phyloP scores from a whole-genome alignment of 2,888 invertebrate species.

The Keiferia lycopersicella region DNA sequence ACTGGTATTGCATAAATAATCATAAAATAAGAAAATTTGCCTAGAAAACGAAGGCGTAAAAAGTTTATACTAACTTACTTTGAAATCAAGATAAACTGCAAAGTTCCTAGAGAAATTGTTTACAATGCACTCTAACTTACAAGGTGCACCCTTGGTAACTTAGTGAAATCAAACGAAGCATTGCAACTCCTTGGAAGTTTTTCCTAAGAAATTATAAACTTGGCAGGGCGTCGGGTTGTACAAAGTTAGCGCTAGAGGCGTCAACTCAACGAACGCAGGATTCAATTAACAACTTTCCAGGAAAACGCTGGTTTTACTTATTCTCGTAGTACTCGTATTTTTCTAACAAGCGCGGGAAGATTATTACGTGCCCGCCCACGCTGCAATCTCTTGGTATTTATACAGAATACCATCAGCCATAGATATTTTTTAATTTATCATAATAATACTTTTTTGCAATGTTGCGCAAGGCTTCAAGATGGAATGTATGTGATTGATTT shows the following conservation, averaged over 20 bases:
- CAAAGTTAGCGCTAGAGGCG: constrained; percentile 6
- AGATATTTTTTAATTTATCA: background rate
- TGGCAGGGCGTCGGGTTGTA: background rate
- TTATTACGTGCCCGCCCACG: too few species aligned
- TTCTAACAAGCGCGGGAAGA: too few species aligned
- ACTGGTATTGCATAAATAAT: too few species aligned
- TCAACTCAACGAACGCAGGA: background rate
- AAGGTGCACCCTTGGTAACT: background rate
- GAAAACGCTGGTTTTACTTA: background rate
- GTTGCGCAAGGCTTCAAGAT: background rate
- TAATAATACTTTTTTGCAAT: too few species aligned
- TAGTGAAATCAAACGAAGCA: background rate
- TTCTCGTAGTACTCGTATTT: too few species aligned
- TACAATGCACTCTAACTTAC: background rate
- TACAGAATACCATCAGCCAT: background rate
- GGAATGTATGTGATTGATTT: background rate
- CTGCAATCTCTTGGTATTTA: background rate
- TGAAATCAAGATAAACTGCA: background rate
- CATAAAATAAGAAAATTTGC: too few species aligned
- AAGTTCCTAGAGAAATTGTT: background rate
- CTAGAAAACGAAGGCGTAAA: too few species aligned
- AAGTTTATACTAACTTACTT: too few species aligned
- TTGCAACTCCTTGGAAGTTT: background rate
- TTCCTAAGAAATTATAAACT: background rate
- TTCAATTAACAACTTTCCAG: background rate